Percentiles rank a stretch among this genome's conserved stretches.
These are phyloP conservation scores for Chymomyza amoena DNA, from an alignment of 2,888 invertebrate genomes.

Conservation along the genomic window DNA sequence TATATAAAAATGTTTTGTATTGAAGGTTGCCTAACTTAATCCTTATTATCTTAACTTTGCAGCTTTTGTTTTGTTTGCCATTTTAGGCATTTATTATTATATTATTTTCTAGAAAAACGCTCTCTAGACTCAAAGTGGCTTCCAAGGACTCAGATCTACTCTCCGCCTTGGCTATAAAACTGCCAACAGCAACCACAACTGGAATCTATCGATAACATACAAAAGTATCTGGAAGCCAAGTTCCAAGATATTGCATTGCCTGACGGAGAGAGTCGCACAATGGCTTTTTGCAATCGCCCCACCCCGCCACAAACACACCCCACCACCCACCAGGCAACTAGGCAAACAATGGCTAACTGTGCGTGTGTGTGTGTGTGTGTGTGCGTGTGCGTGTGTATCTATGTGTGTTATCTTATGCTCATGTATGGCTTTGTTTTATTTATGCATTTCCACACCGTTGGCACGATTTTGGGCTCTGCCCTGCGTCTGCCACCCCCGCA, in stretches of 20 bases:
- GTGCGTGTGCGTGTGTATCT: conserved; percentile 5
- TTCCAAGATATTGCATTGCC: not conserved
- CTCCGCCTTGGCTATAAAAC: not conserved
- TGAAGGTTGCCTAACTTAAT: no score
- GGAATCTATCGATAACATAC: not conserved
- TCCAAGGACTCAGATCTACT: no score
- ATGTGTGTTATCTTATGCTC: conserved; percentile 35
- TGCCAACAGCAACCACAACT: not conserved
- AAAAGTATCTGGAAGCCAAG: not conserved
- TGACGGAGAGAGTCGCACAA: not conserved
- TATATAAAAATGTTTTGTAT: no score
- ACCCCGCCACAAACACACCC: no score
- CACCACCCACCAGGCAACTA: not conserved
- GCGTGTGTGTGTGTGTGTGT: not conserved
- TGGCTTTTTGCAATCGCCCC: not conserved
- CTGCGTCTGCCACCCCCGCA: not conserved
- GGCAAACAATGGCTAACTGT: conserved; percentile 2
- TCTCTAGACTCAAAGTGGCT: no score
- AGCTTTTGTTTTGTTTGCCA: no score
- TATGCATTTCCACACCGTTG: not conserved
- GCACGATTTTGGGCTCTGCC: not conserved
- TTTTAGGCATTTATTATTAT: no score
- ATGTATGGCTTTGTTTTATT: conserved; percentile 54
- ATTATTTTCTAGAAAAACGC: no score
- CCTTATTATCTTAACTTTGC: no score